phyloP scores from a whole-genome alignment of 2,888 invertebrate species.

The Rhorus exstirpatorius region DNA sequence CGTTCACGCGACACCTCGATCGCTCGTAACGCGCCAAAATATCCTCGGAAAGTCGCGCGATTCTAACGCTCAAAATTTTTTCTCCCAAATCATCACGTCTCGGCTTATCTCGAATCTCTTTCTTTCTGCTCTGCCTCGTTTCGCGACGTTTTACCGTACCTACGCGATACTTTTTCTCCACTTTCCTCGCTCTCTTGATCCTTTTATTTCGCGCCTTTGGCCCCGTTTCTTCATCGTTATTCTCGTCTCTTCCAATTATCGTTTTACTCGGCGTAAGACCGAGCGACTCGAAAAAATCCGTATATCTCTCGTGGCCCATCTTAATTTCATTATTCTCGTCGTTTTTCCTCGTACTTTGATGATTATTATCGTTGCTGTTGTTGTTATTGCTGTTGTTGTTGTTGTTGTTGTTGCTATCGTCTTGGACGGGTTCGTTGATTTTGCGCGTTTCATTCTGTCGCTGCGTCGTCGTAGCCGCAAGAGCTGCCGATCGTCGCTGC shows the following conservation, averaged over 20 bases:
- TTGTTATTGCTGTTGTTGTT: neutral
- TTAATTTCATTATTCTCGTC: constrained; percentile 8
- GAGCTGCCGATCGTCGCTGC: neutral
- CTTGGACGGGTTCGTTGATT: neutral
- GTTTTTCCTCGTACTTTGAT: too few relatives aligned
- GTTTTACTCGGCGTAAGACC: constrained; percentile 62
- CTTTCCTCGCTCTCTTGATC: neutral
- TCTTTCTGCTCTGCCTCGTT: too few relatives aligned
- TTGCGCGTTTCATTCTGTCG: constrained; percentile 18
- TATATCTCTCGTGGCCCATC: constrained; percentile 41
- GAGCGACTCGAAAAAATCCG: constrained; percentile 58
- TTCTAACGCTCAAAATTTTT: constrained; percentile 20
- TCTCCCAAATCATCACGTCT: neutral
- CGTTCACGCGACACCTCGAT: neutral
- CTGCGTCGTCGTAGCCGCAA: constrained; percentile 1
- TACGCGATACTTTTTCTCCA: too few relatives aligned
- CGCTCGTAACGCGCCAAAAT: constrained; percentile 28
- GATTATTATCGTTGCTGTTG: neutral
- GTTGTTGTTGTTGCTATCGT: constrained; percentile 20
- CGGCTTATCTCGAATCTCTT: neutral
- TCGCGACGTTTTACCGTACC: too few relatives aligned
- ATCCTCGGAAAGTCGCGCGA: constrained; percentile 47
- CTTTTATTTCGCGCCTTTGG: neutral
- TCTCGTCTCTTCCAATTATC: constrained; percentile 16
- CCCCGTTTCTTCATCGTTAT: too few relatives aligned